Percentiles rank a stretch among this genome's conserved stretches.
Evolutionary conservation across 2,113 vertebrate genomes (phyloP).

Genomic region (Pituophis catenifer): DNA sequence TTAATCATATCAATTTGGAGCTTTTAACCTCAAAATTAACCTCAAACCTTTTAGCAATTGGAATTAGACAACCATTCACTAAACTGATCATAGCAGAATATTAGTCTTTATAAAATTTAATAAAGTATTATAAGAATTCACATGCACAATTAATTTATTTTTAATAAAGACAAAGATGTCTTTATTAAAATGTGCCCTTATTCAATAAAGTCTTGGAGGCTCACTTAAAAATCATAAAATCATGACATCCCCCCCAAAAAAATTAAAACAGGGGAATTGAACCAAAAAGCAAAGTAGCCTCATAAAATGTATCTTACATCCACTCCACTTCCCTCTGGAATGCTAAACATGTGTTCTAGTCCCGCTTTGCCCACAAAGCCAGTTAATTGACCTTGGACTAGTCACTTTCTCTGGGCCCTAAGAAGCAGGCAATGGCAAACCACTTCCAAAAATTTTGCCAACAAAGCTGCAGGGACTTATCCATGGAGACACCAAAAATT

Average conservation of each 20-base stretch:
- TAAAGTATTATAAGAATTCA: background rate
- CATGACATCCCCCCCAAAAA: background rate
- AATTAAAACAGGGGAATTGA: background rate
- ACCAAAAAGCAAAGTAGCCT: background rate
- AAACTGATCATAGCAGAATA: background rate
- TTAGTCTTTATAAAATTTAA: background rate
- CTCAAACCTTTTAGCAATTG: background rate
- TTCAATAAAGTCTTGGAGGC: background rate
- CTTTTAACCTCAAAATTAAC: background rate
- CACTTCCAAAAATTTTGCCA: background rate
- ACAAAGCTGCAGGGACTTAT: background rate
- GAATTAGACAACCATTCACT: background rate
- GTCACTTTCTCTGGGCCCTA: background rate
- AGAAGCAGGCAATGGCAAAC: background rate
- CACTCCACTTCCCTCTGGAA: background rate
- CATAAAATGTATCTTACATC: background rate
- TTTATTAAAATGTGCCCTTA: background rate
- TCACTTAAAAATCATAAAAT: background rate
- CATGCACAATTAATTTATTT: background rate
- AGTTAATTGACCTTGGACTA: background rate
- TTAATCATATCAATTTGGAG: background rate
- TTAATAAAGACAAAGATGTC: background rate
- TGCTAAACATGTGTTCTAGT: background rate
- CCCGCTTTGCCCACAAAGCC: background rate
- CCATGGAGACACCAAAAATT: background rate